Conservation (phyloP, 2,113 vertebrate genomes). For the Todiramphus chloris region DNA sequence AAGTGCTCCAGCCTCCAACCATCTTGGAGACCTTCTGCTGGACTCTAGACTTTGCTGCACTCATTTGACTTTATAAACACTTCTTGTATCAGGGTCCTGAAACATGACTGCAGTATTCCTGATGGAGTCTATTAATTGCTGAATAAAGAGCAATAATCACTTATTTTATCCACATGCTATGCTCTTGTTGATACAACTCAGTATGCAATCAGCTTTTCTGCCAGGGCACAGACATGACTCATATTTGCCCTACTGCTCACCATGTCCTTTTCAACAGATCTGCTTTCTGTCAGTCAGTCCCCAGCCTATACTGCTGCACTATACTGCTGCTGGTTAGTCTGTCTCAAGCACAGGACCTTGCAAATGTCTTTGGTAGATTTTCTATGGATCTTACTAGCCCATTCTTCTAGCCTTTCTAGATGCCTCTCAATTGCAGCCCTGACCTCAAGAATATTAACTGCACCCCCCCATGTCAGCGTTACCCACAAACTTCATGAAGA, state of each 20-base stretch:
- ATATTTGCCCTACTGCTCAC: neutral
- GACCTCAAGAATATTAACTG: fast-evolving
- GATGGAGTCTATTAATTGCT: neutral
- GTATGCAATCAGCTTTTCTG: neutral
- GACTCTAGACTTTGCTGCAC: neutral
- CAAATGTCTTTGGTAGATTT: neutral
- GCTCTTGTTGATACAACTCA: neutral
- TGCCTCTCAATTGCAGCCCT: neutral
- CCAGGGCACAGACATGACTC: neutral
- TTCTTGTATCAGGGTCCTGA: neutral
- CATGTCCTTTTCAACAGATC: neutral
- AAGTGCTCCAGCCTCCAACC: neutral
- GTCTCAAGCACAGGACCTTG: neutral
- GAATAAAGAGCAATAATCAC: neutral
- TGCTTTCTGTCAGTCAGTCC: neutral
- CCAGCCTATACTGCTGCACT: neutral
- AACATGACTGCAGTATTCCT: neutral
- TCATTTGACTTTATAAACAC: neutral
- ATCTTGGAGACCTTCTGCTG: neutral
- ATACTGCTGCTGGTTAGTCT: neutral
- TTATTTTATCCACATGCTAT: neutral
- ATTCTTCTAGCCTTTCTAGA: neutral
- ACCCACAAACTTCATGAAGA: neutral
- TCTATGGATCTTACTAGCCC: neutral
- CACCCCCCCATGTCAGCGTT: fast-evolving